phyloP scores from a whole-genome alignment of 2,113 vertebrate genomes.

The Podilymbus podiceps region DNA sequence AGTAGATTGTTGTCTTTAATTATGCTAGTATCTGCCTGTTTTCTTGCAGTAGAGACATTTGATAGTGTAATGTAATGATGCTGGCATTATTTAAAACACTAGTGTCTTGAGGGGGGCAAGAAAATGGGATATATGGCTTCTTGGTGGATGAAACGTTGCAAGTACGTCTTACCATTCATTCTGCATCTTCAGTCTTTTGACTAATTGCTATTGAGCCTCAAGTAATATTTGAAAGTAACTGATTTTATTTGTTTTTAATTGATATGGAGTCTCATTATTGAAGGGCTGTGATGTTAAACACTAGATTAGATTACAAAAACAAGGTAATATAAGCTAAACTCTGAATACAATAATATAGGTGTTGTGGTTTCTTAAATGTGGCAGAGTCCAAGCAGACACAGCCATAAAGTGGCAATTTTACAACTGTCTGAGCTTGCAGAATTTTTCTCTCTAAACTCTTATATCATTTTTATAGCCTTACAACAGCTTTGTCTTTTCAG shows the following conservation, averaged over 20 bases:
- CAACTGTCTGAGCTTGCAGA: slow-evolving; percentile 51
- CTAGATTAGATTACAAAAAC: neutral
- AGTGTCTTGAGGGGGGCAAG: neutral
- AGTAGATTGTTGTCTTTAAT: neutral
- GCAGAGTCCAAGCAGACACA: slow-evolving; percentile 6
- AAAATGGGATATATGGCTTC: neutral
- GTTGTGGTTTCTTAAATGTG: slow-evolving; percentile 7
- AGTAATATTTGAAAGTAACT: neutral
- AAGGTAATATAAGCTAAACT: neutral
- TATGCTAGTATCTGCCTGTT: neutral
- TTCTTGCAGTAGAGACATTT: neutral
- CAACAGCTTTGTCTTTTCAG: slow-evolving; percentile 37
- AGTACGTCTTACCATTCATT: neutral
- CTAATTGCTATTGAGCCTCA: neutral
- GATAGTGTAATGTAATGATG: neutral
- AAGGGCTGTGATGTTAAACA: neutral
- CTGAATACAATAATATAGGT: neutral
- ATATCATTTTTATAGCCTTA: slow-evolving; percentile 44
- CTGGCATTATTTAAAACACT: neutral
- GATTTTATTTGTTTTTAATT: slow-evolving; percentile 20
- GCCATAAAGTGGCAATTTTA: slow-evolving; percentile 51
- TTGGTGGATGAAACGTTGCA: neutral
- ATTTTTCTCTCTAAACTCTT: slow-evolving; percentile 29
- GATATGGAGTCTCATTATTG: neutral
- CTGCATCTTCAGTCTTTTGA: neutral